Conservation (phyloP, 2,113 vertebrate genomes). For the Odocoileus hemionus region DNA sequence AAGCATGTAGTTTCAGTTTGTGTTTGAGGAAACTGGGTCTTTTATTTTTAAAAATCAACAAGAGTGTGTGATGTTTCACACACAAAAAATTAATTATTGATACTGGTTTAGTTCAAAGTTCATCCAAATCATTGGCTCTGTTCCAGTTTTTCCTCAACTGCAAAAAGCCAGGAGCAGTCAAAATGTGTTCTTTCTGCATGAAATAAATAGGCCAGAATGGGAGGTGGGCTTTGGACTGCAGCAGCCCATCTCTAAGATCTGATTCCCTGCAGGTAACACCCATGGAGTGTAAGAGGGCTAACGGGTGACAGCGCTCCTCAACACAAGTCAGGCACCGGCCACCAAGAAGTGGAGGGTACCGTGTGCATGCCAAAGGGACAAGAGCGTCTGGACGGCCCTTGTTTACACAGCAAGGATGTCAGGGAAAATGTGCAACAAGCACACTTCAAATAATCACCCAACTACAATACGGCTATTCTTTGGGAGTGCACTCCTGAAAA, state of each 20-base stretch:
- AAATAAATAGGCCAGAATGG: neutral
- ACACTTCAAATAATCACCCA: neutral
- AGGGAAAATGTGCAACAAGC: neutral
- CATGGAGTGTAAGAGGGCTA: neutral
- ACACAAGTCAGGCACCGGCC: neutral
- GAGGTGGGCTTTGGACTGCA: neutral
- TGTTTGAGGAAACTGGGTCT: neutral
- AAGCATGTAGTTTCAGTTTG: neutral
- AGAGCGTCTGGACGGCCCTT: neutral
- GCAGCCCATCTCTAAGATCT: neutral
- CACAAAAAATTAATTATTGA: neutral
- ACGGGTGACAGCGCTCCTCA: rapidly evolving
- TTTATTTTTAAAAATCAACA: neutral
- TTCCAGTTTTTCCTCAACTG: neutral
- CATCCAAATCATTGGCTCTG: neutral
- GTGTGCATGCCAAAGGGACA: neutral
- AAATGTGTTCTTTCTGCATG: neutral
- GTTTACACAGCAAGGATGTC: neutral
- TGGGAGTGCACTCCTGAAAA: neutral
- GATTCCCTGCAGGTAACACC: neutral
- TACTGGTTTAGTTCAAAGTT: neutral
- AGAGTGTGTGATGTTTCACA: neutral
- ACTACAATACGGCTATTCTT: neutral
- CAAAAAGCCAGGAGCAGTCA: neutral
- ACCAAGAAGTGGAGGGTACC: neutral